Evolutionary conservation across 2,113 vertebrate species (phyloP), one percentile per base, ranked within the genome.

Genomic region (Solea solea): DNA sequence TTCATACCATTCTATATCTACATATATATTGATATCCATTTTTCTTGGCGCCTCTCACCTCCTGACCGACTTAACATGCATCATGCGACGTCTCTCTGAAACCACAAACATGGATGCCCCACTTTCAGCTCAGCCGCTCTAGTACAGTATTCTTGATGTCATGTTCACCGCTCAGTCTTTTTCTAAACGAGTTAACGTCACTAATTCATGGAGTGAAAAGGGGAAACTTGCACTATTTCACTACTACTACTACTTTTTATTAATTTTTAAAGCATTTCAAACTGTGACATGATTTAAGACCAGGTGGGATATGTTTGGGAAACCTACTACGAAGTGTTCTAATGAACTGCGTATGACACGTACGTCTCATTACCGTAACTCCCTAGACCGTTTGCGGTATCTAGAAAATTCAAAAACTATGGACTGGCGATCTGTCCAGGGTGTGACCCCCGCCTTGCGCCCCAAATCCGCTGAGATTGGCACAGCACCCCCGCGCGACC

Each of bases 41-140:
- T 21, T 21, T 21, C 21, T 21, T 21, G 21, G 21, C 45, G 10
- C 50, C 39, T 27, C 21, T 44, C 28, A 28, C 12, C n/a, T 28
- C 27, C 54, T 11, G 5, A 55, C 58, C 4, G 46, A 8, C 2
- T 51, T 27, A 58, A 51, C 48, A 54, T 4, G 34, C 14, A 65
- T 28, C 14, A 65, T 28, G 25, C 25, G 51, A 42, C 39, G 28
- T 46, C 27, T 44, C 60, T 78, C 64, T 70, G 49, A 73, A 77
- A 34, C 28, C 48, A 55, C 39, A 44, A 55, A 54, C 71, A 75
- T 53, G 49, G 67, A 58, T 64, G 72, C 11, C 64, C 60, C 72
- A 68, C 39, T 76, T 85, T 68, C 52, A 61, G 51, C 27, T 46
- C 7, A 48, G 55, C 57, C 64, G 59, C 54, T 65, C 62, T 13